phyloP scores from a whole-genome alignment of 2,113 vertebrate species.

The Echinops telfairi region DNA sequence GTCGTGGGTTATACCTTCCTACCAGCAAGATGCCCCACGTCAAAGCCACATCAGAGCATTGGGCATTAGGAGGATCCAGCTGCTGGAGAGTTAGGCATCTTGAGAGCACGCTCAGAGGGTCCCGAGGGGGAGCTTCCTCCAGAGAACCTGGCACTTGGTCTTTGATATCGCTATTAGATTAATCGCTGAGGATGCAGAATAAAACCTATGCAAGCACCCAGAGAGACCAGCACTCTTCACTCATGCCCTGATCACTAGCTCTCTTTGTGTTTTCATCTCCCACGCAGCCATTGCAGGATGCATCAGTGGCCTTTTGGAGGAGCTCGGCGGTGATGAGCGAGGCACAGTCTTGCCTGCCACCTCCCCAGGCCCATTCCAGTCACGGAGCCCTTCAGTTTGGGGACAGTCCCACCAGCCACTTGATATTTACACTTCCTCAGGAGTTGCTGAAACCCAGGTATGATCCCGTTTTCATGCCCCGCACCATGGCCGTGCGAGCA shows the following conservation, averaged over 20 bases:
- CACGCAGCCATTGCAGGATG: conserved; percentile 74
- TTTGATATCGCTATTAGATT: neutral
- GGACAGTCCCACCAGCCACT: conserved; percentile 88
- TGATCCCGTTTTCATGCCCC: neutral
- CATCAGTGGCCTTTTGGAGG: conserved; percentile 45
- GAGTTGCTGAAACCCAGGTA: conserved; percentile 87
- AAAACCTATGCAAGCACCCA: neutral
- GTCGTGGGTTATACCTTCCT: neutral
- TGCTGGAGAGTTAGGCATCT: neutral
- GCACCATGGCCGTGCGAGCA: neutral
- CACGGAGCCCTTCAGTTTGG: conserved; percentile 89
- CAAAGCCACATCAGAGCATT: neutral
- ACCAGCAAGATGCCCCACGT: neutral
- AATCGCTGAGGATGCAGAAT: neutral
- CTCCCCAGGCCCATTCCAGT: conserved; percentile 70
- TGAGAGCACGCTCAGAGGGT: neutral
- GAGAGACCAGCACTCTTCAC: neutral
- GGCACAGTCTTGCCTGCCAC: conserved; percentile 42
- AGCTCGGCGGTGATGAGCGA: conserved; percentile 36
- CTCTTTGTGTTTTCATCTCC: conserved; percentile 1
- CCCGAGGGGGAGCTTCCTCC: neutral
- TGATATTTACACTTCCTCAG: conserved; percentile 88
- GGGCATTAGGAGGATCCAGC: neutral
- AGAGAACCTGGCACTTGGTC: rapidly evolving
- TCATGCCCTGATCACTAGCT: neutral